Base-by-base conservation (phyloP, 2,797 vertebrate species). In the Chelonia mydas region DNA sequence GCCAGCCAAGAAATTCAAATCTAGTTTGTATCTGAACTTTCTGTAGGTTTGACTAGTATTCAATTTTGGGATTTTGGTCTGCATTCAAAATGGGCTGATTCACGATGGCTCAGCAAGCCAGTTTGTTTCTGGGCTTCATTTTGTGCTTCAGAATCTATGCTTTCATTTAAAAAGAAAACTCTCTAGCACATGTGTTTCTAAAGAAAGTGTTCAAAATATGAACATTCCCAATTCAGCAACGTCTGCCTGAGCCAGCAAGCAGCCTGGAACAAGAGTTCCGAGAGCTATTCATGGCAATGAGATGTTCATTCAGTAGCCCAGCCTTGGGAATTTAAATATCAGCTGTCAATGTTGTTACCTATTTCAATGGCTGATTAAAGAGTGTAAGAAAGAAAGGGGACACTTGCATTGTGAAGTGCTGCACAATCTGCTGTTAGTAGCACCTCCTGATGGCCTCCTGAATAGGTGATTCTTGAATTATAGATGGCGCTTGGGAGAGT, bases 291-390 rank as follows among this genome's bases (percentile, higher is more conserved):
- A 68, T n/a, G 37, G 7, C 50, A 94, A 72, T 54, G 45, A 83
- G 90, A 84, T 79, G 55, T 11, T 47, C 16, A 86, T 87, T 93
- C 41, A 83, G n/a, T 41, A 83, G 23, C 47, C 49, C 45, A 83
- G 59, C 33, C 31, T 16, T 86, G 15, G 76, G 79, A 83, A 91
- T 90, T 80, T 90, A 59, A 93, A 95, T 93, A 77, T 85, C 45
- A 57, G 17, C 45, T 12, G 74, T 4, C 1, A 1, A 6, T 76
- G 28, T 15, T 91, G 83, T 89, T 87, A 65, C 33, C 65, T 17
- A 1, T 84, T 23, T 54, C 47, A 83, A 59, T 82, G 53, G 12
- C 51, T 33, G 33, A n/a, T 65, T 65, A 65, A 89, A 68, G 51
- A 37, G 49, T 53, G 11, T 81, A 2, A 17, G 12, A 83, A 83